Evolutionary conservation across 2,113 vertebrate species (phyloP).

Genomic region (Daubentonia madagascariensis): DNA sequence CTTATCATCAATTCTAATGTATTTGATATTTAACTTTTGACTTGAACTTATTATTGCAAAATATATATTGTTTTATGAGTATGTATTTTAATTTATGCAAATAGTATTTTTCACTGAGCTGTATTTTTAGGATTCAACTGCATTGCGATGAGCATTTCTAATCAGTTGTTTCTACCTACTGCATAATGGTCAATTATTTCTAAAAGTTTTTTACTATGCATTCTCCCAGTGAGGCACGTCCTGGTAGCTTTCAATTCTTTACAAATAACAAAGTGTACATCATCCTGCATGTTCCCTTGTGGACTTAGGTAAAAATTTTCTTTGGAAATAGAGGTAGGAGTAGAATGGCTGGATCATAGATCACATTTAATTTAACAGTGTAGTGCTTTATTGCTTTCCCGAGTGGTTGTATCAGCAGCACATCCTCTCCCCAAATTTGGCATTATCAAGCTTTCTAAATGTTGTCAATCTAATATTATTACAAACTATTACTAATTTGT

Average conservation of each 20-base stretch:
- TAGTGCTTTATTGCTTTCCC: not conserved
- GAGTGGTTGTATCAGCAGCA: not conserved
- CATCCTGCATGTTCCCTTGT: not conserved
- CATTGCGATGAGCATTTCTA: not conserved
- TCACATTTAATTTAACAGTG: not conserved
- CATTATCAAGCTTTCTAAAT: not conserved
- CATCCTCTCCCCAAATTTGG: not conserved
- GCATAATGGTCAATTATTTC: not conserved
- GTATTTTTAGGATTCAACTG: slow-evolving; percentile 16
- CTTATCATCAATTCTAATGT: not conserved
- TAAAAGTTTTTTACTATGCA: not conserved
- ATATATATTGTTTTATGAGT: not conserved
- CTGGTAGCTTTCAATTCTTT: not conserved
- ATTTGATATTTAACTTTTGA: not conserved
- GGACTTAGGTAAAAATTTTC: not conserved
- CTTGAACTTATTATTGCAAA: not conserved
- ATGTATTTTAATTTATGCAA: slow-evolving; percentile 17
- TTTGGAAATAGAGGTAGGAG: not conserved
- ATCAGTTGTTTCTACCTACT: not conserved
- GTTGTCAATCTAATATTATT: not conserved
- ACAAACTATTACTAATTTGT: not conserved
- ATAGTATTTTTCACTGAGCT: not conserved
- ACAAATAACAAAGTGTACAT: not conserved
- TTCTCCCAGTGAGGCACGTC: not conserved
- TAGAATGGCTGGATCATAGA: not conserved